Evolutionary conservation across 2,797 vertebrate genomes (phyloP).

Genomic region (Cottoperca gobio): DNA sequence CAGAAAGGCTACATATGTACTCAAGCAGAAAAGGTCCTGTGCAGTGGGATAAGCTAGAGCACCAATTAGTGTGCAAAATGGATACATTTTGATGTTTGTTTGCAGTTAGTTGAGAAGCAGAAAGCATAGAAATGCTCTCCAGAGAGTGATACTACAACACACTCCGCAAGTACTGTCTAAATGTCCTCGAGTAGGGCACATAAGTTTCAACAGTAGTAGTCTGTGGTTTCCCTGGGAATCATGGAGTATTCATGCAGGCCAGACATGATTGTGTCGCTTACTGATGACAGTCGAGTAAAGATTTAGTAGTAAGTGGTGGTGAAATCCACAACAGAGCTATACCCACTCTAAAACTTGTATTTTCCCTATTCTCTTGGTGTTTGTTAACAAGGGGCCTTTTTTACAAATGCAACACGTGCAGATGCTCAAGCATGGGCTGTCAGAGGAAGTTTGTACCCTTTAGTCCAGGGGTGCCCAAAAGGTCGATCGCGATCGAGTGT

Average conservation of each 20-base stretch:
- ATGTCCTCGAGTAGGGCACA: neutral
- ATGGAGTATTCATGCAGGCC: neutral
- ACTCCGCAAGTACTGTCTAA: constrained; percentile 6
- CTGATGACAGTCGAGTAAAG: neutral
- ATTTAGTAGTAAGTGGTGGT: neutral
- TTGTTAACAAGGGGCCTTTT: neutral
- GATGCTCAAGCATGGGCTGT: neutral
- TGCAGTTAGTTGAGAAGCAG: constrained; percentile 30
- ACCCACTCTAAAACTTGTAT: neutral
- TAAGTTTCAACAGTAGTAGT: neutral
- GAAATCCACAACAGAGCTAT: neutral
- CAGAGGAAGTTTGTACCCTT: neutral
- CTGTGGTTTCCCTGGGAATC: constrained; percentile 1
- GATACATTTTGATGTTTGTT: constrained; percentile 36
- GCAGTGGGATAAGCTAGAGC: constrained; percentile 7
- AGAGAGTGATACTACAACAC: constrained; percentile 12
- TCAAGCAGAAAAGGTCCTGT: constrained; percentile 27
- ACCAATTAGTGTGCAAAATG: constrained; percentile 48
- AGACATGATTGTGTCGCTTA: neutral
- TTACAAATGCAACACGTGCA: constrained; percentile 1
- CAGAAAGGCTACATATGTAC: constrained; percentile 30
- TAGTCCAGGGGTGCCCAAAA: too few species aligned
- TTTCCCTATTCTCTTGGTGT: too few species aligned
- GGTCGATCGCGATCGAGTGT: too few species aligned
- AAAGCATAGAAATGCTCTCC: constrained; percentile 12